Percentiles rank a stretch among this genome's conserved stretches.
These are phyloP conservation scores for Molanna angustata DNA, from an alignment of 2,888 invertebrate genomes.

Conservation along the genomic window DNA sequence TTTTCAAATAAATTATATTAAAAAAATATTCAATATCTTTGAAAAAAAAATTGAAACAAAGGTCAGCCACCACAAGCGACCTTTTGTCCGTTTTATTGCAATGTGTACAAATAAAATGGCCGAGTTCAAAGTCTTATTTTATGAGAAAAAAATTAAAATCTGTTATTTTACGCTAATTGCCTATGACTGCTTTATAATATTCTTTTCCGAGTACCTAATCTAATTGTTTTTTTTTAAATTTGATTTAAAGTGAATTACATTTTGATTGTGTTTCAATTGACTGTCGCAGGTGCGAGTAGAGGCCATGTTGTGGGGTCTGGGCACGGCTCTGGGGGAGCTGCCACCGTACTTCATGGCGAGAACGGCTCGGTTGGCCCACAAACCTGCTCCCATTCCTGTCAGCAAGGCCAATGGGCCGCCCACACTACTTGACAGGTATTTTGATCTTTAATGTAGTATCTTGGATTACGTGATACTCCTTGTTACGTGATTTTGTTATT, in stretches of 20 bases:
- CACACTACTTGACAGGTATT: conserved; percentile 27
- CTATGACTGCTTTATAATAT: neutral
- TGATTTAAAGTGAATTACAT: no score
- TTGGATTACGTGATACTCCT: no score
- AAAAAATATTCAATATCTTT: no score
- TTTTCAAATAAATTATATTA: no score
- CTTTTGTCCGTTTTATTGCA: no score
- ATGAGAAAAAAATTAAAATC: no score
- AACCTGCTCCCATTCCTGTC: conserved; percentile 36
- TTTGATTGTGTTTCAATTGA: neutral
- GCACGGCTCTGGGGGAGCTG: conserved; percentile 97
- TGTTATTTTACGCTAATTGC: no score
- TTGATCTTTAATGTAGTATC: neutral
- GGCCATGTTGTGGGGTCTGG: conserved; percentile 96
- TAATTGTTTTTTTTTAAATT: neutral
- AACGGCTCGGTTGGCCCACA: conserved; percentile 70
- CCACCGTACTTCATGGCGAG: conserved; percentile 99
- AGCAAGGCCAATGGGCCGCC: conserved; percentile 7
- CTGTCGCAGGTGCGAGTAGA: conserved; percentile 76
- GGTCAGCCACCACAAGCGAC: no score
- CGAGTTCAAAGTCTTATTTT: no score
- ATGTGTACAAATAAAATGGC: no score
- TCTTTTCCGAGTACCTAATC: neutral
- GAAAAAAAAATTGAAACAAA: no score
- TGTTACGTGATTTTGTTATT: no score